phyloP scores from a whole-genome alignment of 1,140 invertebrate genomes.

The Ceratina japonica region DNA sequence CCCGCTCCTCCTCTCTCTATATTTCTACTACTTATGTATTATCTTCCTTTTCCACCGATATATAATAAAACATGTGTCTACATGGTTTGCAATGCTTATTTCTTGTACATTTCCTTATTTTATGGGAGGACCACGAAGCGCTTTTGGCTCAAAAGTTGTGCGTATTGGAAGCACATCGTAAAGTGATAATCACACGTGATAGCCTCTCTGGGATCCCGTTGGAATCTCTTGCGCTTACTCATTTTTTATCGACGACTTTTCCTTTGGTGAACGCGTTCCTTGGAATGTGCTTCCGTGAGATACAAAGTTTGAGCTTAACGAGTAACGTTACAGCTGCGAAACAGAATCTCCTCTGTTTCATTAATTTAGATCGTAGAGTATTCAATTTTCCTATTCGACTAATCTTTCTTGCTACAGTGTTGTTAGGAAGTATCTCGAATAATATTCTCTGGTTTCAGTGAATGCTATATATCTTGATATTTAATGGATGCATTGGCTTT shows the following conservation, averaged over 20 bases:
- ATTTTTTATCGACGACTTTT: no score
- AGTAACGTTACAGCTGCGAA: neutral
- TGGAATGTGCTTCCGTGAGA: neutral
- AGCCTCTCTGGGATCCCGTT: no score
- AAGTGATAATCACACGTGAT: neutral
- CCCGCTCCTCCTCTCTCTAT: neutral
- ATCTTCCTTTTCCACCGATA: neutral
- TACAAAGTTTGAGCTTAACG: neutral
- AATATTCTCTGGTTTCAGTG: neutral
- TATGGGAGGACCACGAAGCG: neutral
- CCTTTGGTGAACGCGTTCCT: no score
- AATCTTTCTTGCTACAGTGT: neutral
- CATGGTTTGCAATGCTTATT: constrained; percentile 21
- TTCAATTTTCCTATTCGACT: neutral
- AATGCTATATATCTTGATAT: constrained; percentile 1
- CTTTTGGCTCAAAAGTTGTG: constrained; percentile 5
- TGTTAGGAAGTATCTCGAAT: neutral
- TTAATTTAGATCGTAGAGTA: neutral
- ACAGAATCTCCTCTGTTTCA: neutral
- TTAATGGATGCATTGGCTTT: constrained; percentile 3
- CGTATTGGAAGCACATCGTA: neutral
- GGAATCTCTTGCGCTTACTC: no score
- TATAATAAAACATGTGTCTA: neutral
- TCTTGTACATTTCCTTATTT: neutral
- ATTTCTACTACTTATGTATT: neutral